Conservation (phyloP, 2,797 vertebrate genomes). For the Aplochiton taeniatus region DNA sequence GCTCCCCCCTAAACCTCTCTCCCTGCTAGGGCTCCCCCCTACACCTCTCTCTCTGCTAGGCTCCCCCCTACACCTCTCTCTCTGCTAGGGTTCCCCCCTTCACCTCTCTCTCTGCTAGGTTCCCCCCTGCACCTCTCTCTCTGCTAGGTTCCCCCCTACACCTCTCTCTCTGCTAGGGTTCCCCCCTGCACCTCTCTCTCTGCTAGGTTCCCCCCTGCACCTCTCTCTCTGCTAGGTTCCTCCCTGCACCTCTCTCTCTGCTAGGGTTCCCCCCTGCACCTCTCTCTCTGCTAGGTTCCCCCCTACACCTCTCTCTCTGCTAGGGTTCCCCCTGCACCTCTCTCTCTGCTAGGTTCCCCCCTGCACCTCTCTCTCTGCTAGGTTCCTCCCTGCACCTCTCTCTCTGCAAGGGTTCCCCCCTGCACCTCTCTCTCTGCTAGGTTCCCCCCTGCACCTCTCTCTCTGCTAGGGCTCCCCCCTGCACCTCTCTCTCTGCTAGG, state of each 20-base stretch:
- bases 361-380: constrained; percentile 16
- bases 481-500: constrained; percentile 16
- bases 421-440: constrained; percentile 16
- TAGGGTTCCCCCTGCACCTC: too few relatives aligned
- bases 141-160: too few relatives aligned
- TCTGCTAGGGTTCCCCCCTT: too few relatives aligned
- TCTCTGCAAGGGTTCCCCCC: not conserved
- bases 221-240: not conserved
- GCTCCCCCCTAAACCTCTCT: constrained; percentile 9
- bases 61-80: constrained; percentile 10
- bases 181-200: constrained; percentile 12
- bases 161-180: not conserved
- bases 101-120: not conserved
- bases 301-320: constrained; percentile 13
- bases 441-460: too few relatives aligned
- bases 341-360: not conserved
- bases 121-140: constrained; percentile 12
- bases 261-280: too few relatives aligned
- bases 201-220: too few relatives aligned
- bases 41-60: not conserved
- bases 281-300: not conserved
- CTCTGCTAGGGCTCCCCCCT: not conserved
- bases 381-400: too few relatives aligned
- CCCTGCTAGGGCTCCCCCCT: too few relatives aligned
- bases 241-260: constrained; percentile 12